phyloP scores from a whole-genome alignment of 1,140 invertebrate genomes.

The Drosophila jambulina region DNA sequence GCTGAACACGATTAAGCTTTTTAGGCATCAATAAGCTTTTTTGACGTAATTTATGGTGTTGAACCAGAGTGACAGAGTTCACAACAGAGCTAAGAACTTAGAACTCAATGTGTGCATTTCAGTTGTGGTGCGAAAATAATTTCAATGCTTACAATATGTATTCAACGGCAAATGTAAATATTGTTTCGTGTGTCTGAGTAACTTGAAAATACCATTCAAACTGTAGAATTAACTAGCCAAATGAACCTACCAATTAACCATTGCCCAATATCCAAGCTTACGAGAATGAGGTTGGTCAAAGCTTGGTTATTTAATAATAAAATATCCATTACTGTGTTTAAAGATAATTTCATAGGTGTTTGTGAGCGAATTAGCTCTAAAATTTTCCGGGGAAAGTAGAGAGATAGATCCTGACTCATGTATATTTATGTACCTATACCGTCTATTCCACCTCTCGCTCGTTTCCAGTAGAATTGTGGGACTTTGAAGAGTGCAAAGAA shows the following conservation, averaged over 20 bases:
- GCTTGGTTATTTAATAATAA: background rate
- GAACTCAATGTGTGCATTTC: background rate
- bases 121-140: background rate
- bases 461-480: constrained; percentile 50
- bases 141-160: background rate
- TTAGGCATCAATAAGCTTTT: background rate
- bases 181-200: background rate
- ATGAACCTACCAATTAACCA: too few species aligned
- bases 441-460: background rate
- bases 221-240: background rate
- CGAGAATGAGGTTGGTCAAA: background rate
- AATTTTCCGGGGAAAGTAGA: too few species aligned
- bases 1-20: background rate
- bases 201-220: too few species aligned
- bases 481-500: constrained; percentile 88
- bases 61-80: background rate
- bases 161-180: background rate
- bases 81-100: background rate
- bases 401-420: background rate
- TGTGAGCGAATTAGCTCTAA: too few species aligned
- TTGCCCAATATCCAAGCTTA: background rate
- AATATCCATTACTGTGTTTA: too few species aligned
- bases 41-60: background rate
- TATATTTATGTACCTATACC: background rate
- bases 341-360: too few species aligned